Percentiles rank a stretch among this genome's conserved stretches.
These are phyloP conservation scores for Simalia tracyae DNA, from an alignment of 2,797 vertebrate genomes.

Conservation along the genomic window DNA sequence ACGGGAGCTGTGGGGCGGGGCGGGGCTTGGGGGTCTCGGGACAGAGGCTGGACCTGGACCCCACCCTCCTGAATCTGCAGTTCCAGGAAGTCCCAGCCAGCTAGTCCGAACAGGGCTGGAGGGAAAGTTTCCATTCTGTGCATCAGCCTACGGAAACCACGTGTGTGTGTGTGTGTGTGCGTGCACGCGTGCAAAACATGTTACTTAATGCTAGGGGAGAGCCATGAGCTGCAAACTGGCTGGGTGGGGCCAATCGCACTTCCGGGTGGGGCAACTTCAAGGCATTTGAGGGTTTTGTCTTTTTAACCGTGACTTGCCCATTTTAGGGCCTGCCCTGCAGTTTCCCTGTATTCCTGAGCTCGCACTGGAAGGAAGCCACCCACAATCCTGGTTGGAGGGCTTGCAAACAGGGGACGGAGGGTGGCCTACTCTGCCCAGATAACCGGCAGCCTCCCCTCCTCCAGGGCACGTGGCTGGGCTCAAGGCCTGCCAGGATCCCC, in stretches of 20 bases:
- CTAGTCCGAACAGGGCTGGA: not conserved
- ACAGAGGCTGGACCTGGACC: no score
- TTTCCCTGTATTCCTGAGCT: not conserved
- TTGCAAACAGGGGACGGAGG: not conserved
- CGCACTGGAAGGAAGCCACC: not conserved
- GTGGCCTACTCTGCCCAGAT: not conserved
- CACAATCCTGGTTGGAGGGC: not conserved
- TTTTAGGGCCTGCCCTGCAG: not conserved
- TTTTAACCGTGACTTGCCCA: not conserved
- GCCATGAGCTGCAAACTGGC: not conserved
- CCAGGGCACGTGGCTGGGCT: not conserved
- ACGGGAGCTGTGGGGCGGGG: no score
- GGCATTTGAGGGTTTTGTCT: not conserved
- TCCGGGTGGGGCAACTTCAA: not conserved
- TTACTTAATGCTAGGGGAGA: not conserved
- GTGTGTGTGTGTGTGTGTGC: no score
- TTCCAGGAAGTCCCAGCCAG: not conserved
- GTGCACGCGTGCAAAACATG: not conserved
- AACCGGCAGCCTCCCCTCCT: not conserved
- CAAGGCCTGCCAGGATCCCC: not conserved
- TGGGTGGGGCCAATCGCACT: not conserved
- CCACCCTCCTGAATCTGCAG: no score
- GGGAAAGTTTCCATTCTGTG: not conserved
- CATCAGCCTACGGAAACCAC: not conserved
- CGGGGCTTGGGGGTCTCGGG: no score